phyloP scores from a whole-genome alignment of 1,140 invertebrate species.

The Paralvinella palmiformis region DNA sequence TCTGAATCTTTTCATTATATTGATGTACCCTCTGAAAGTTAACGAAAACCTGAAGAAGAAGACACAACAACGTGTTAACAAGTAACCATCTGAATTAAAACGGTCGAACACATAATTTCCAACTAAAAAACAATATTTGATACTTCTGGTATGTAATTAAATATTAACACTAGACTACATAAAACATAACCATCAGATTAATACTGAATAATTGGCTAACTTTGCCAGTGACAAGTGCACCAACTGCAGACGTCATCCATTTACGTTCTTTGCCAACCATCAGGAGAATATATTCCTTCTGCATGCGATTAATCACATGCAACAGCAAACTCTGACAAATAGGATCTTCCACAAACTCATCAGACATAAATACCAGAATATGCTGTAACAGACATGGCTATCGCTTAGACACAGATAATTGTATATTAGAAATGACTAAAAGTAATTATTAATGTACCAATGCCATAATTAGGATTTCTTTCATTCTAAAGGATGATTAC shows the following conservation, averaged over 20 bases:
- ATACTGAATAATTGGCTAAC: background rate
- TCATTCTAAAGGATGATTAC: too few species aligned
- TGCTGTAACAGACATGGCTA: conserved; percentile 20
- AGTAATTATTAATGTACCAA: too few species aligned
- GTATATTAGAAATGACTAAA: background rate
- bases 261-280: conserved; percentile 19
- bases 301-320: conserved; percentile 6
- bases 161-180: too few species aligned
- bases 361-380: conserved; percentile 23
- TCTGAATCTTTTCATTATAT: conserved; percentile 11
- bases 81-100: too few species aligned
- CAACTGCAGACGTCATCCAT: conserved; percentile 36
- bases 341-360: conserved; percentile 12
- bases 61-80: too few species aligned
- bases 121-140: too few species aligned
- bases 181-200: too few species aligned
- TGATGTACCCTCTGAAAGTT: conserved; percentile 14
- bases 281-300: conserved; percentile 7
- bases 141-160: too few species aligned
- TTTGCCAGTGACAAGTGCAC: conserved; percentile 23
- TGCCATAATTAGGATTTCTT: too few species aligned
- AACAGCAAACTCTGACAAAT: conserved; percentile 11
- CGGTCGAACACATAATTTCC: too few species aligned
- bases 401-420: background rate
- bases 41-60: conserved; percentile 31